Percentiles rank a stretch among this genome's conserved stretches.
phyloP scores from a whole-genome alignment of 2,797 vertebrate genomes.

The Spea hammondii region DNA sequence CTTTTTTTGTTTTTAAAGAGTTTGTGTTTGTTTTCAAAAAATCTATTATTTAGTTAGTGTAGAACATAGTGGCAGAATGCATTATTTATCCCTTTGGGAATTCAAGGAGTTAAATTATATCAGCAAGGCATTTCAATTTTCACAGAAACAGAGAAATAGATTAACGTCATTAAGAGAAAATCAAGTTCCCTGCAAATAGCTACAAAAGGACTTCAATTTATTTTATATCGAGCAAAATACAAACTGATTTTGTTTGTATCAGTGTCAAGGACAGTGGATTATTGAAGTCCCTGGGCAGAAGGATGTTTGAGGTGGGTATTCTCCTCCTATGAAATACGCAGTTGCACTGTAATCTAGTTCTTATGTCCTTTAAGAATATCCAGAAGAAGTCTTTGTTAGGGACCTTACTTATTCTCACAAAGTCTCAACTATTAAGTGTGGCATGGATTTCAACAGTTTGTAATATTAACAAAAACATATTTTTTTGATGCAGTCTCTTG shows the following conservation, averaged over 20 bases:
- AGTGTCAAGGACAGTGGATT: slow-evolving; percentile 37
- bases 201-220: slow-evolving; percentile 38
- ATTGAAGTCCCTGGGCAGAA: slow-evolving; percentile 37
- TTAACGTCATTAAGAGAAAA: slow-evolving; percentile 36
- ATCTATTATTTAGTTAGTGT: too few relatives aligned
- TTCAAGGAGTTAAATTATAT: neutral
- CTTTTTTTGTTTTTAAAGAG: too few relatives aligned
- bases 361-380: slow-evolving; percentile 51
- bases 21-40: too few relatives aligned
- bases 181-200: slow-evolving; percentile 33
- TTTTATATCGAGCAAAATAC: slow-evolving; percentile 38
- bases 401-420: slow-evolving; percentile 30
- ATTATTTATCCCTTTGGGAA: too few relatives aligned
- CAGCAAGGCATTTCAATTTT: slow-evolving; percentile 17
- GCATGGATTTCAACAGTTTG: slow-evolving; percentile 20
- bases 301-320: slow-evolving; percentile 32
- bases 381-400: slow-evolving; percentile 39
- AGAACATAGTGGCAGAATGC: too few relatives aligned
- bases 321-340: slow-evolving; percentile 35
- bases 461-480: neutral
- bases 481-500: too few relatives aligned
- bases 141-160: slow-evolving; percentile 31
- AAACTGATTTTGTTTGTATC: slow-evolving; percentile 43
- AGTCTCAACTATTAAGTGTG: slow-evolving; percentile 38
- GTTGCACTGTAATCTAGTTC: slow-evolving; percentile 47